Percentiles rank a stretch among this genome's conserved stretches.
phyloP scores from a whole-genome alignment of 2,888 invertebrate species.

The Seira sanloemensis region DNA sequence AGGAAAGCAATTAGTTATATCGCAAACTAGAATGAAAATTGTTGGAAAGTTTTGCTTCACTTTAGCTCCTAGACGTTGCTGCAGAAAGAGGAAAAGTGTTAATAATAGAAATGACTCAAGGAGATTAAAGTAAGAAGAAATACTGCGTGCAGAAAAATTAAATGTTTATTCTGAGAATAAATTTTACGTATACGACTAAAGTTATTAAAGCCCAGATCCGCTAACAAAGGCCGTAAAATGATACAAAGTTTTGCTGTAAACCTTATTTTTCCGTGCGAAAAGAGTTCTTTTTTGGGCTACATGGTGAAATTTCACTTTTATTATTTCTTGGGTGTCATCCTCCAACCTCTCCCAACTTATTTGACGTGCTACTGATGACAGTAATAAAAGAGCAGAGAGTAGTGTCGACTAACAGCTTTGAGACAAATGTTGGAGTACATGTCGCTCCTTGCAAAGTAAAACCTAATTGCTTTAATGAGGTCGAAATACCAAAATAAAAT shows the following conservation, averaged over 20 bases:
- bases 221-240: neutral
- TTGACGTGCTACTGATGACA: neutral
- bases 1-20: conserved; percentile 8
- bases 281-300: neutral
- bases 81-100: neutral
- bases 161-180: neutral
- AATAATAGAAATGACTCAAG: neutral
- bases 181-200: neutral
- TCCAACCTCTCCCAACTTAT: neutral
- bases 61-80: neutral
- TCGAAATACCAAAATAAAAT: conserved; percentile 18
- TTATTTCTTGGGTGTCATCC: neutral
- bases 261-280: neutral
- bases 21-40: neutral
- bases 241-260: neutral
- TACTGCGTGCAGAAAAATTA: neutral
- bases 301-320: neutral
- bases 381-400: neutral
- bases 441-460: neutral
- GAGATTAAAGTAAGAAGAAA: neutral
- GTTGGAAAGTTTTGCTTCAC: neutral
- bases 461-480: conserved; percentile 44
- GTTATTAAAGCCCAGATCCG: too few species aligned
- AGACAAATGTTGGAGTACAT: neutral
- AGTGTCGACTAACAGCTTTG: conserved; percentile 31